Conservation (phyloP, 2,113 vertebrate species). For the Triplophysa tibetana region DNA sequence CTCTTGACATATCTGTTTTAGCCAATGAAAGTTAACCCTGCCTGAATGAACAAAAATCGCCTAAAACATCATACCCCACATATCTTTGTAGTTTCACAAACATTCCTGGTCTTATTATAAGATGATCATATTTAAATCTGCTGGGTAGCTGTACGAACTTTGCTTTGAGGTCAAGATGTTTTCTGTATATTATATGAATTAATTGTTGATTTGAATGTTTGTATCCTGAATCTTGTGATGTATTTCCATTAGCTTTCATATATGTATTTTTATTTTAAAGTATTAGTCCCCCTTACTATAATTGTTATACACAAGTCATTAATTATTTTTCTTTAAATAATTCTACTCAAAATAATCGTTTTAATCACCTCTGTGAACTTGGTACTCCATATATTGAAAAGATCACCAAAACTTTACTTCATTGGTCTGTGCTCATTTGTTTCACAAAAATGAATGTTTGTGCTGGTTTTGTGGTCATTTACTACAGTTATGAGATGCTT, state of each 20-base stretch:
- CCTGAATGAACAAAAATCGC: not conserved
- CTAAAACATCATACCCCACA: too few species aligned
- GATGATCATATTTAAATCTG: not conserved
- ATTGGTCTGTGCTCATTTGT: too few species aligned
- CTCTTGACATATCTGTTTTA: not conserved
- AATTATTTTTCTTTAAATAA: slow-evolving; percentile 5
- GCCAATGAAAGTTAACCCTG: not conserved
- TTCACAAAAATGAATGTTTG: too few species aligned
- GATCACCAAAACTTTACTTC: too few species aligned
- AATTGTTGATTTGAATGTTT: slow-evolving; percentile 50
- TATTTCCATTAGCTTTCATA: slow-evolving; percentile 7
- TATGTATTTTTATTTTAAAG: slow-evolving; percentile 53
- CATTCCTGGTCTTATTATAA: not conserved
- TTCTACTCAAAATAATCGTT: slow-evolving; percentile 10
- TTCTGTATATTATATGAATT: slow-evolving; percentile 42
- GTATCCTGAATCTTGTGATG: slow-evolving; percentile 9
- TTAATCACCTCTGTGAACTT: not conserved
- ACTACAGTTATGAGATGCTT: too few species aligned
- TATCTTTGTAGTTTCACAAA: not conserved
- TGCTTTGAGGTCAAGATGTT: slow-evolving; percentile 37
- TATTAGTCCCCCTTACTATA: slow-evolving; percentile 52
- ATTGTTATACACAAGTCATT: slow-evolving; percentile 2
- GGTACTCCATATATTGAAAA: too few species aligned
- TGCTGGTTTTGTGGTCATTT: too few species aligned
- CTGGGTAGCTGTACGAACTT: slow-evolving; percentile 15